Conservation (phyloP, 2,113 vertebrate species). For the Myodes glareolus region DNA sequence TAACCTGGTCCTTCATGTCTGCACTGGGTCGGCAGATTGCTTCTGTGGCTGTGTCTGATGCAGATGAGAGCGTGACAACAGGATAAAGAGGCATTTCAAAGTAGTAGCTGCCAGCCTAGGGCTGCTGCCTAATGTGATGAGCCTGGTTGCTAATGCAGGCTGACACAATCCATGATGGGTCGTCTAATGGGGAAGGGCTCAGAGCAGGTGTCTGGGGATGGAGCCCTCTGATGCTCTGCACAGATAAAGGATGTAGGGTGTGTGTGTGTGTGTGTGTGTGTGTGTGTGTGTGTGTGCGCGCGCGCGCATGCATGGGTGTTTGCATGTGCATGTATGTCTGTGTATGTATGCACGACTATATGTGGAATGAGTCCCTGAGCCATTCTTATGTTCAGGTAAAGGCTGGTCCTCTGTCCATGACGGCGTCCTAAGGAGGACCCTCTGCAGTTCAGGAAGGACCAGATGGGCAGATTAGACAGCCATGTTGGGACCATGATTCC, state of each 20-base stretch:
- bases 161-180: conserved; percentile 81
- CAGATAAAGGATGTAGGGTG: not conserved
- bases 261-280: not conserved
- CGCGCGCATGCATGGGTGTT: not conserved
- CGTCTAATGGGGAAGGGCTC: conserved; percentile 51
- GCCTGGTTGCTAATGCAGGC: conserved; percentile 80
- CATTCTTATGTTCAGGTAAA: not conserved
- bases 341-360: not conserved
- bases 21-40: conserved; percentile 26
- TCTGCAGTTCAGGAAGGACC: not conserved
- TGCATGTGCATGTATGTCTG: not conserved
- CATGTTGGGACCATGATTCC: not conserved
- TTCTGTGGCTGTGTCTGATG: conserved; percentile 65
- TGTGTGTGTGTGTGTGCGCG: not conserved
- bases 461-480: not conserved
- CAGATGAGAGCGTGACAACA: conserved; percentile 58
- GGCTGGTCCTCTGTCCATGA: not conserved
- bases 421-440: not conserved
- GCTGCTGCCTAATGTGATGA: conserved; percentile 76
- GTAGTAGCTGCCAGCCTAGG: conserved; percentile 76
- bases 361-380: fast-evolving
- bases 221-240: not conserved
- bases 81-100: conserved; percentile 77
- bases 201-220: conserved; percentile 63
- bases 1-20: conserved; percentile 52